A percentile compares a stretch with the other conserved stretches of the same genome.
Evolutionary conservation across 1,140 invertebrate species (phyloP).

Genomic region (Drosophila watanabei): DNA sequence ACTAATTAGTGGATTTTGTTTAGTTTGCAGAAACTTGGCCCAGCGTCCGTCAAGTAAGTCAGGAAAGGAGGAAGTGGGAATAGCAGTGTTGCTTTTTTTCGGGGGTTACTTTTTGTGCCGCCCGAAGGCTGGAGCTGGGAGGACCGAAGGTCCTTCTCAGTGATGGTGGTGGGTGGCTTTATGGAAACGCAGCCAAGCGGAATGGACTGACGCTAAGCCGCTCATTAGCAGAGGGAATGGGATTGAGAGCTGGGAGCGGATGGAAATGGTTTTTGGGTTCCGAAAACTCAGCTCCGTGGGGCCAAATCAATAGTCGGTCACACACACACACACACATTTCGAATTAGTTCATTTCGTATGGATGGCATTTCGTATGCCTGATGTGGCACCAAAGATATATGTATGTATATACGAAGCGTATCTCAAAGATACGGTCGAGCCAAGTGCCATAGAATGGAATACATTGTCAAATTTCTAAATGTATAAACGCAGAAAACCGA

Average conservation of each 20-base stretch:
- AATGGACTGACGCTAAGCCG: conserved; percentile 63
- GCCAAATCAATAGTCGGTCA: conserved; percentile 48
- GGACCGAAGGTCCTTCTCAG: not conserved
- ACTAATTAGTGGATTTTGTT: conserved; percentile 75
- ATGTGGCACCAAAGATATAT: conserved; percentile 21
- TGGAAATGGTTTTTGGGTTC: conserved; percentile 43
- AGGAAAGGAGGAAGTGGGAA: not conserved
- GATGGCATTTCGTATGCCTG: conserved; percentile 36
- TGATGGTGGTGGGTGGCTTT: conserved; percentile 31
- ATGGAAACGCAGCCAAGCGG: conserved; percentile 63
- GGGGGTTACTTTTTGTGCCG: conserved; percentile 52
- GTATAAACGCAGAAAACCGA: not conserved
- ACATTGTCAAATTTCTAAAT: conserved; percentile 20
- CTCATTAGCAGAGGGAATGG: conserved; percentile 60
- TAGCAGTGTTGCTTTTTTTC: conserved; percentile 31
- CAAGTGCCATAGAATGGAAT: conserved; percentile 12
- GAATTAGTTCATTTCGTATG: conserved; percentile 54
- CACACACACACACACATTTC: conserved; percentile 47
- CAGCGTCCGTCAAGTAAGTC: conserved; percentile 24
- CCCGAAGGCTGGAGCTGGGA: not conserved
- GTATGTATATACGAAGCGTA: not conserved
- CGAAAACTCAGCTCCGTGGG: conserved; percentile 16
- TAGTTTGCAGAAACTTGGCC: conserved; percentile 67
- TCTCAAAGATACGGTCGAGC: conserved; percentile 15
- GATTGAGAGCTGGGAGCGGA: not conserved